These are phyloP conservation scores for Phyllotreta cruciferae DNA, from an alignment of 2,888 invertebrate species.

Conservation along the genomic window DNA sequence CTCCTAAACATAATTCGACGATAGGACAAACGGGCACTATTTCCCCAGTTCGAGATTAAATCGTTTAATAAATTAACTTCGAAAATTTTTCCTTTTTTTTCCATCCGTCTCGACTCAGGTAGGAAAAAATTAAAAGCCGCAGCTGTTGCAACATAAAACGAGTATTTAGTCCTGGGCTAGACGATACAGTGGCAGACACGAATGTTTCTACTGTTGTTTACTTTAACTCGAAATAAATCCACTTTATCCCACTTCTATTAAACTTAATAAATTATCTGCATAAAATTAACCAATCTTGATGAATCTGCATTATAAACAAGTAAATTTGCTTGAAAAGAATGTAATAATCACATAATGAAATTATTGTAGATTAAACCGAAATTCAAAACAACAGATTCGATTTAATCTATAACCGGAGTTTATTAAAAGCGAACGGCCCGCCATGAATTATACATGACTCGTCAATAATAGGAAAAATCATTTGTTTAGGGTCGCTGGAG, in stretches of 20 bases:
- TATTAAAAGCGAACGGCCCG: conserved; percentile 6
- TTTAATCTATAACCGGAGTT: conserved; percentile 18
- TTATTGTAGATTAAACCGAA: background rate
- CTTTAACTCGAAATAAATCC: background rate
- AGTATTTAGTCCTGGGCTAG: conserved; percentile 16
- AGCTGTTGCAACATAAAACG: conserved; percentile 27
- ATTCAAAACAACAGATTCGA: conserved; percentile 1
- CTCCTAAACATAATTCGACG: conserved; percentile 10
- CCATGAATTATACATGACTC: conserved; percentile 25
- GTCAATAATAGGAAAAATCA: conserved; percentile 25
- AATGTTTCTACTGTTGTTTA: background rate
- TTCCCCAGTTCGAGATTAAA: conserved; percentile 36
- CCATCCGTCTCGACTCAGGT: conserved; percentile 20
- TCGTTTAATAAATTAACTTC: conserved; percentile 39
- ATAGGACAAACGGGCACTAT: conserved; percentile 17
- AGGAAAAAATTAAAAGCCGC: conserved; percentile 23
- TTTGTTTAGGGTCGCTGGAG: conserved; percentile 28
- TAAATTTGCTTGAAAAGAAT: too few relatives aligned
- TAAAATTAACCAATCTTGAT: too few relatives aligned
- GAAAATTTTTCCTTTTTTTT: conserved; percentile 32
- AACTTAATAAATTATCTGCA: too few relatives aligned
- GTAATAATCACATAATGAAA: too few relatives aligned
- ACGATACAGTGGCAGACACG: background rate
- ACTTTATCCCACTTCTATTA: too few relatives aligned
- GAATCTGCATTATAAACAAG: too few relatives aligned